These are phyloP conservation scores for Aporophyla lueneburgensis DNA, from an alignment of 2,888 invertebrate species.

Conservation along the genomic window DNA sequence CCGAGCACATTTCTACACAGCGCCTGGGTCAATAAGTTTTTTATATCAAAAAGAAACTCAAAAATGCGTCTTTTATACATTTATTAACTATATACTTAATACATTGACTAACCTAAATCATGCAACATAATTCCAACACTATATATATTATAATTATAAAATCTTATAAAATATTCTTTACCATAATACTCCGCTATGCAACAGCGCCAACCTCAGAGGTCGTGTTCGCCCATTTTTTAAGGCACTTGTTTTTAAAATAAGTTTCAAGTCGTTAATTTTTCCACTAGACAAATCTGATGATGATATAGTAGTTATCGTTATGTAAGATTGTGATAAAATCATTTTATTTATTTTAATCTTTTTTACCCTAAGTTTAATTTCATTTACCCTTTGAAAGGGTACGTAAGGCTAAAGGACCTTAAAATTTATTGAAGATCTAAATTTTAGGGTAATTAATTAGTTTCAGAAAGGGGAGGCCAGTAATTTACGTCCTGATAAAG, in stretches of 20 bases:
- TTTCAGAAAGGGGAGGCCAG: neutral
- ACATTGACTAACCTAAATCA: slow-evolving; percentile 69
- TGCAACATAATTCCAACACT: slow-evolving; percentile 67
- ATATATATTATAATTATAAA: slow-evolving; percentile 54
- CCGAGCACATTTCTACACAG: neutral
- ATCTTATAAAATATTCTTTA: slow-evolving; percentile 67
- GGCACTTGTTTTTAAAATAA: slow-evolving; percentile 62
- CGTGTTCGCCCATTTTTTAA: slow-evolving; percentile 70
- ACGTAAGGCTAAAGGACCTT: neutral
- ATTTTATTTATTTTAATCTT: no score
- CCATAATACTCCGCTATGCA: slow-evolving; percentile 81
- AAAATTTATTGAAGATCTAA: neutral
- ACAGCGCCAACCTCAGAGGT: slow-evolving; percentile 69
- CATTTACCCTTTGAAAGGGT: neutral
- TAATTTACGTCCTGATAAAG: neutral
- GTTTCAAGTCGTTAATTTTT: slow-evolving; percentile 28
- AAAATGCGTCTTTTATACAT: slow-evolving; percentile 72
- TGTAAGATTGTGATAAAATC: neutral
- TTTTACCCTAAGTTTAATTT: neutral
- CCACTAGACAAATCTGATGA: neutral
- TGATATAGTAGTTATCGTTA: neutral
- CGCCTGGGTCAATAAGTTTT: neutral
- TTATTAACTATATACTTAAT: slow-evolving; percentile 71
- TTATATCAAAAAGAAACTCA: slow-evolving; percentile 48
- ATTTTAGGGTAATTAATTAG: neutral